Percentiles rank a stretch among this genome's conserved stretches.
These are phyloP conservation scores for Lytechinus variegatus DNA, from an alignment of 35 echinoderm and acorn worm genomes.

Conservation along the genomic window DNA sequence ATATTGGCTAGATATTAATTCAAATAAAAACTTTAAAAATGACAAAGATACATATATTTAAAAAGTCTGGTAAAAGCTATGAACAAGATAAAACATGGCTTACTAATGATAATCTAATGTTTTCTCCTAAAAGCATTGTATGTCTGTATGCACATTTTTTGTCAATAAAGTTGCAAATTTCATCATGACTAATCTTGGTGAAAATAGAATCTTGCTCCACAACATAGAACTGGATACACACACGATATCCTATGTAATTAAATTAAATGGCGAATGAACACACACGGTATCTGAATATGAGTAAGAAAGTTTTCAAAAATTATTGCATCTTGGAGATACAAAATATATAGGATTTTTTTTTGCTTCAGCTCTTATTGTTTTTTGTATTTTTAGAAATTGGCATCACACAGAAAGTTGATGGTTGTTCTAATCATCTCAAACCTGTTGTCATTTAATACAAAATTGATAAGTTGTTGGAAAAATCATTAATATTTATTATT, in stretches of 20 bases:
- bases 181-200: too few relatives aligned
- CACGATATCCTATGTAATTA: background rate
- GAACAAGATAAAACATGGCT: too few relatives aligned
- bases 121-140: background rate
- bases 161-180: background rate
- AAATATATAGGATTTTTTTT: background rate
- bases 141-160: background rate
- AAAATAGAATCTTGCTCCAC: background rate
- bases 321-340: background rate
- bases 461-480: too few relatives aligned
- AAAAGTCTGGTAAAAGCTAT: background rate
- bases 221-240: background rate
- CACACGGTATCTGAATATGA: background rate
- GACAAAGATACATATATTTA: background rate
- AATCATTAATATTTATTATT: too few relatives aligned
- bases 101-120: background rate
- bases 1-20: background rate
- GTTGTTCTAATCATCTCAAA: too few relatives aligned
- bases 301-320: background rate
- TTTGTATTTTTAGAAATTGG: too few relatives aligned
- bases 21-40: background rate
- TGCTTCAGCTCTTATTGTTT: too few relatives aligned
- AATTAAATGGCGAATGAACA: background rate
- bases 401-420: too few relatives aligned
- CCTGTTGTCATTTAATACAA: too few relatives aligned